Evolutionary conservation across 2,888 invertebrate species (phyloP), one percentile per base, ranked within the genome.

Genomic region (Heliconius ismenius): DNA sequence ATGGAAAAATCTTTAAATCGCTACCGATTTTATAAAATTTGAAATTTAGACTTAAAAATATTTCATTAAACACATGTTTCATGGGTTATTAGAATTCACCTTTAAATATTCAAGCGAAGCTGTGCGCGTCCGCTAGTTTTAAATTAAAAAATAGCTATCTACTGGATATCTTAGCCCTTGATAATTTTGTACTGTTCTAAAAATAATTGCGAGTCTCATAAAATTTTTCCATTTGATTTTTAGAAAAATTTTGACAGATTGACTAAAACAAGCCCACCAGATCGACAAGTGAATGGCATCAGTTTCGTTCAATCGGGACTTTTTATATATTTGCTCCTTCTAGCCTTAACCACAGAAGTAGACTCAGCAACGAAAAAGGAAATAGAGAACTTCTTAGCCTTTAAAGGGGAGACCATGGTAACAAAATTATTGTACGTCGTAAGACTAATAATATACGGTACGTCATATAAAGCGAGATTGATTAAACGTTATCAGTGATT

Each of bases 231-330:
- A 15, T 62, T 65, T 18, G 13, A 28, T 67, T 81, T 88, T 24
- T 86, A 93, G 93, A 83, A 83, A 54, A 89, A 90, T 4, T 91
- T 89, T 78, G 83, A 81, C 18, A 90, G 89, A 79, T 83, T 93
- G 54, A 79, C 82, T 43, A 81, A 84, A 9, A 85, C 88, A 79
- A 87, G 89, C 78, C 87, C 90, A 11, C 68, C 67, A n/a, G 84
- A 87, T 6, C 85, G 90, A 0, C 83, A 83, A 64, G 90, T 89
- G 78, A 94, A 91, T 79, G 92, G 91, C 21, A 92, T 94, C 75
- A 94, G 92, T 82, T 94, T 93, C 81, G 89, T 90, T 0, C 90
- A 92, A 76, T 92, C 94, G 2, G 90, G 90, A 2, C 82, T 94
- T 54, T 91, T 92, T 80, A 83, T 94, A 62, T 86, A 90, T 62